Percentiles rank a stretch among this genome's conserved stretches.
phyloP scores from a whole-genome alignment of 2,797 vertebrate species.

The Babyrousa celebensis region DNA sequence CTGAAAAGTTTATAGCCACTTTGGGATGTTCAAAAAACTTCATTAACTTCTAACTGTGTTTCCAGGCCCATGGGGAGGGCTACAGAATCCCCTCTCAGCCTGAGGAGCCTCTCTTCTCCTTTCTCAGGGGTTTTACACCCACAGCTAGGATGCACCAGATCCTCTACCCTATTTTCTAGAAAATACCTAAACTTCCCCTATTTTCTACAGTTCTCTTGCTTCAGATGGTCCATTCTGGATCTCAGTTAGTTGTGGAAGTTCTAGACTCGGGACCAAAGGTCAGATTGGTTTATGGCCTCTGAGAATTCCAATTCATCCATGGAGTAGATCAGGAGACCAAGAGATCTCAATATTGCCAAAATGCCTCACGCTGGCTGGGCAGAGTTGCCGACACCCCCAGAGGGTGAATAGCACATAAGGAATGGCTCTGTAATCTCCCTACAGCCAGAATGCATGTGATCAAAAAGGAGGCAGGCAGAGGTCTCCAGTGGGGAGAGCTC shows the following conservation, averaged over 20 bases:
- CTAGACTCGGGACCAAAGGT: not conserved
- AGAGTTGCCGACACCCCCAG: not conserved
- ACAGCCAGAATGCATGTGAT: not conserved
- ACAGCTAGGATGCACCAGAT: not conserved
- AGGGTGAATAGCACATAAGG: not conserved
- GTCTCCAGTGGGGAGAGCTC: not conserved
- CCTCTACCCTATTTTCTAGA: not conserved
- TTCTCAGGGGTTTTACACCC: not conserved
- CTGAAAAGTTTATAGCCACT: conserved; percentile 28
- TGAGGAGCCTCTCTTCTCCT: not conserved
- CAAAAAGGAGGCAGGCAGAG: not conserved
- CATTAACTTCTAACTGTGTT: not conserved
- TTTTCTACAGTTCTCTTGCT: not conserved
- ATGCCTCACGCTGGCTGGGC: not conserved
- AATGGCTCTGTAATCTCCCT: not conserved
- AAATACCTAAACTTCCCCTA: not conserved
- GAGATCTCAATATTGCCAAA: not conserved
- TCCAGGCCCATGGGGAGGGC: not conserved
- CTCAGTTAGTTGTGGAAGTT: conserved; percentile 11
- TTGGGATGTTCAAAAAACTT: conserved; percentile 24
- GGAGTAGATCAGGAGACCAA: not conserved
- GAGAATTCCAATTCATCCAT: not conserved
- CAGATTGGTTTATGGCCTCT: not conserved
- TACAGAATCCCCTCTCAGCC: not conserved
- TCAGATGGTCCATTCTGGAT: not conserved